Percentiles rank a stretch among this genome's conserved stretches.
phyloP scores from a whole-genome alignment of 2,888 invertebrate genomes.

The Drosophila engyochracea region DNA sequence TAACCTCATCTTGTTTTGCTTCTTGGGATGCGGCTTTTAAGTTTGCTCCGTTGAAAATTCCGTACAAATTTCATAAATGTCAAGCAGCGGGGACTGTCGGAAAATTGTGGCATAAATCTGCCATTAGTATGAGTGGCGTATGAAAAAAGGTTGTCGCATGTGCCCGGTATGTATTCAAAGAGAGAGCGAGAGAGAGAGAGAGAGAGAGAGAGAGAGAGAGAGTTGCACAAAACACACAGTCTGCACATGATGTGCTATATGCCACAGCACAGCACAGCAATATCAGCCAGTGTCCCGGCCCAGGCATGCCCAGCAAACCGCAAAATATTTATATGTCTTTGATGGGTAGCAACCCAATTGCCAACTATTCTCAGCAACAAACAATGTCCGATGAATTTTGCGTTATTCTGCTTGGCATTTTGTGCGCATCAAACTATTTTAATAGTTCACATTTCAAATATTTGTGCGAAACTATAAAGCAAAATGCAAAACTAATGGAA shows the following conservation, averaged over 20 bases:
- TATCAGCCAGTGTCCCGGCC: conserved; percentile 20
- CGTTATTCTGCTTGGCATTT: conserved; percentile 63
- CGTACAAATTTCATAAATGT: conserved; percentile 76
- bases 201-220: not conserved
- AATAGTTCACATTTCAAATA: conserved; percentile 72
- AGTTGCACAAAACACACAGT: conserved; percentile 33
- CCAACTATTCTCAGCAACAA: conserved; percentile 10
- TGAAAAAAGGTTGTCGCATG: conserved; percentile 54
- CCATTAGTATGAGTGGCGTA: conserved; percentile 30
- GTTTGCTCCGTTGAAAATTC: conserved; percentile 60
- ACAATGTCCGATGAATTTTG: conserved; percentile 48
- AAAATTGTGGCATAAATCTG: conserved; percentile 55
- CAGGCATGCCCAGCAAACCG: conserved; percentile 66
- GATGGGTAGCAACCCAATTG: conserved; percentile 64
- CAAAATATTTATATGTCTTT: conserved; percentile 82
- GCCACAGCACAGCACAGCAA: not conserved
- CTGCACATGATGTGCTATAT: conserved; percentile 56
- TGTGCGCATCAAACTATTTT: conserved; percentile 70
- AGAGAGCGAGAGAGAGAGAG: not conserved
- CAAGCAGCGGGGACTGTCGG: conserved; percentile 49
- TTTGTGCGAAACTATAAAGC: conserved; percentile 49
- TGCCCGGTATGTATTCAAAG: conserved; percentile 24
- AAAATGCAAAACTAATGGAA: conserved; percentile 17
- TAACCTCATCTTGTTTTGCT: conserved; percentile 56
- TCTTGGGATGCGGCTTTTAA: conserved; percentile 52